A percentile compares a stretch with the other conserved stretches of the same genome.
Evolutionary conservation across 2,888 invertebrate species (phyloP).

Genomic region (Eristalis arbustorum): DNA sequence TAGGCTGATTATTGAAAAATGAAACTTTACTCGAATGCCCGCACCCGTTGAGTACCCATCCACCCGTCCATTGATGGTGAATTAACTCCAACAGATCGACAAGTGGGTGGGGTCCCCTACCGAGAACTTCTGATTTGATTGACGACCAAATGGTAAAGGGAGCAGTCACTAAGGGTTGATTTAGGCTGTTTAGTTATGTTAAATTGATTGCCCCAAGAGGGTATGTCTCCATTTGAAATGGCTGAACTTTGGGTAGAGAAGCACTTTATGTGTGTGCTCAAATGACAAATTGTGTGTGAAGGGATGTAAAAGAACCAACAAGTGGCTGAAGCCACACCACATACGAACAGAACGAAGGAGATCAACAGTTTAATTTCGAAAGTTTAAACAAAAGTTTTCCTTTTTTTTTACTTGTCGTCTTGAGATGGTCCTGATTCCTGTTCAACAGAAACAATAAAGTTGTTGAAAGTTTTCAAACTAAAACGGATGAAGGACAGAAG

Average conservation of each 20-base stretch:
- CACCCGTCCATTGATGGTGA: conserved; percentile 48
- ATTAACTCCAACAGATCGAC: conserved; percentile 21
- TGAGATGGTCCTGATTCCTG: conserved; percentile 40
- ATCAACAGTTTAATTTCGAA: conserved; percentile 67
- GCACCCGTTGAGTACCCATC: conserved; percentile 7
- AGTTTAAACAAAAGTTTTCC: conserved; percentile 44
- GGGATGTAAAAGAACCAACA: conserved; percentile 38
- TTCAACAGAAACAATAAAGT: conserved; percentile 54
- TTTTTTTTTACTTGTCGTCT: neutral
- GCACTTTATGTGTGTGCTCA: neutral
- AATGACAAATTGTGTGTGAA: conserved; percentile 51
- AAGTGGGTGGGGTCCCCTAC: neutral
- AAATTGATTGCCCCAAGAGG: conserved; percentile 55
- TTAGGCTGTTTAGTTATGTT: conserved; percentile 46
- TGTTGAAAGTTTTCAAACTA: conserved; percentile 12
- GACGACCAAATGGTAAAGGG: conserved; percentile 51
- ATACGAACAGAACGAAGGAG: neutral
- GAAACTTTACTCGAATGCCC: neutral
- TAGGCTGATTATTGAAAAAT: neutral
- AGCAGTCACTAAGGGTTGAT: conserved; percentile 51
- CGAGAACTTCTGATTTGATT: conserved; percentile 57
- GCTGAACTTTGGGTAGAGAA: neutral
- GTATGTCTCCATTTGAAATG: conserved; percentile 42
- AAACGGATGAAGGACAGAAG: neutral
- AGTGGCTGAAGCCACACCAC: conserved; percentile 43